phyloP scores from a whole-genome alignment of 2,113 vertebrate species.

The sheep (Ovis aries) region DNA sequence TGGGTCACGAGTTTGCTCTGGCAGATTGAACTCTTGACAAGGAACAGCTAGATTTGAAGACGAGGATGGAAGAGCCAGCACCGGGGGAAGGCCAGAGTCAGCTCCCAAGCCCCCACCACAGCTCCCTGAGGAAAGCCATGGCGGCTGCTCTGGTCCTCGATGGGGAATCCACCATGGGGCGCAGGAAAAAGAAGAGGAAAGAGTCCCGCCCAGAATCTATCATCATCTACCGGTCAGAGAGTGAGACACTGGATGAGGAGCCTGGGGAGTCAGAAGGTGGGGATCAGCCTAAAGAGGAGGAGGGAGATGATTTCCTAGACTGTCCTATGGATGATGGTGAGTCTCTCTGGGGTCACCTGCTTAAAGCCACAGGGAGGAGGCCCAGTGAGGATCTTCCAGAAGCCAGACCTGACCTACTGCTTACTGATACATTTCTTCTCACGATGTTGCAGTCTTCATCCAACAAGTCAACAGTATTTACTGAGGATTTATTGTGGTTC shows the following conservation, averaged over 20 bases:
- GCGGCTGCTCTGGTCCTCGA: constrained; percentile 81
- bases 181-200: constrained; percentile 87
- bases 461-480: background rate
- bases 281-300: constrained; percentile 84
- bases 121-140: constrained; percentile 77
- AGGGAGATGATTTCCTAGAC: constrained; percentile 92
- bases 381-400: background rate
- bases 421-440: background rate
- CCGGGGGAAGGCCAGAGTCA: constrained; percentile 66
- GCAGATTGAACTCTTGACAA: background rate
- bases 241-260: constrained; percentile 86
- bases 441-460: background rate
- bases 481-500: background rate
- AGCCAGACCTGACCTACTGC: background rate
- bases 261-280: constrained; percentile 83
- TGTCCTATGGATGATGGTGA: constrained; percentile 88
- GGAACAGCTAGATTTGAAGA: background rate
- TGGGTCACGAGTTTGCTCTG: background rate
- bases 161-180: constrained; percentile 86
- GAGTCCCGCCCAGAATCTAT: constrained; percentile 94
- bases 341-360: background rate
- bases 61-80: constrained; percentile 67
- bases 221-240: constrained; percentile 93
- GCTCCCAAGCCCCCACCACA: constrained; percentile 66
- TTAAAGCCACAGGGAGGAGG: background rate